Evolutionary conservation across 2,113 vertebrate genomes (phyloP).

Genomic region (Myiagra hebetior): DNA sequence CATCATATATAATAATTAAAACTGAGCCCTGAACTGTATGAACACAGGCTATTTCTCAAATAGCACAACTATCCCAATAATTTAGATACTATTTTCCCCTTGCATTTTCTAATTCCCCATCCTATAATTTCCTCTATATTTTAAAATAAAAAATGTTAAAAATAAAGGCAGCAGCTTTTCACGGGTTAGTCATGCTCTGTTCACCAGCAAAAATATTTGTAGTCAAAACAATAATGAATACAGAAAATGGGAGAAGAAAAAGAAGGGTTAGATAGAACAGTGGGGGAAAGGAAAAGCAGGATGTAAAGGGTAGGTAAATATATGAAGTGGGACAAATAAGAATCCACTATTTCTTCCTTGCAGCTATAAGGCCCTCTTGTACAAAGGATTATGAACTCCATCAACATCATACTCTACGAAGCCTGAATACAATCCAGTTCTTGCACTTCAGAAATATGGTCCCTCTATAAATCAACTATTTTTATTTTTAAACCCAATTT

Average conservation of each 20-base stretch:
- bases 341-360: background rate
- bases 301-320: background rate
- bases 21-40: background rate
- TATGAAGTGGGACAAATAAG: background rate
- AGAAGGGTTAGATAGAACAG: background rate
- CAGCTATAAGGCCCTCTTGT: background rate
- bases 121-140: background rate
- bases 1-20: background rate
- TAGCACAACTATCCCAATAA: background rate
- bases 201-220: background rate
- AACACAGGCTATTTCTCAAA: background rate
- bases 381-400: background rate
- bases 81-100: background rate
- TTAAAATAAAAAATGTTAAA: background rate
- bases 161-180: background rate
- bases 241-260: background rate
- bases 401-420: background rate
- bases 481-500: slow-evolving; percentile 13
- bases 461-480: background rate
- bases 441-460: background rate
- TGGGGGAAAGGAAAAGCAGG: background rate
- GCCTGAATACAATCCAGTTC: background rate
- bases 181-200: background rate
- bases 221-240: background rate
- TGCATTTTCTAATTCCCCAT: background rate